Evolutionary conservation across 2,113 vertebrate genomes (phyloP).

Genomic region (Poecile atricapillus): DNA sequence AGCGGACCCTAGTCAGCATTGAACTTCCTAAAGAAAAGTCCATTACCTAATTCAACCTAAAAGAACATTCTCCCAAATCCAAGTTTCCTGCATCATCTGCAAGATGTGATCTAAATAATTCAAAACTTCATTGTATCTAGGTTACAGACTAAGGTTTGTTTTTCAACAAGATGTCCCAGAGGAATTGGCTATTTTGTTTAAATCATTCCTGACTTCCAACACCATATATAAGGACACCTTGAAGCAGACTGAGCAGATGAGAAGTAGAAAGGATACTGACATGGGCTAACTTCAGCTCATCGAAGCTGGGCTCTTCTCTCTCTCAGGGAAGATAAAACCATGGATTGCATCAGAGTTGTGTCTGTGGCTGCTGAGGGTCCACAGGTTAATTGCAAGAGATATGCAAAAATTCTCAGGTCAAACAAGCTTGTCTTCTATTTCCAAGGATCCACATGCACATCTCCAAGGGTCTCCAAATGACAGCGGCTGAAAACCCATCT

Average conservation of each 20-base stretch:
- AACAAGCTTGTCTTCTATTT: neutral
- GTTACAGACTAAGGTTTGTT: neutral
- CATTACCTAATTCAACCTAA: neutral
- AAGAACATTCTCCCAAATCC: neutral
- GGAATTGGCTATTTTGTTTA: neutral
- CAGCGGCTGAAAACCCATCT: neutral
- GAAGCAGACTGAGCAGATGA: neutral
- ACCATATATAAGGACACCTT: neutral
- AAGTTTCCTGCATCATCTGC: neutral
- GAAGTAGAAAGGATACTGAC: neutral
- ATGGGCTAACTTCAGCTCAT: neutral
- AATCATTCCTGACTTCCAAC: neutral
- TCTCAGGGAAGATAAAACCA: neutral
- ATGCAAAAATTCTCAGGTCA: neutral
- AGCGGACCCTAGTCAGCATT: neutral
- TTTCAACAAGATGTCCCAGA: neutral
- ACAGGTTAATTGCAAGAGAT: neutral
- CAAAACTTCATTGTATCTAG: neutral
- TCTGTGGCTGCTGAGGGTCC: neutral
- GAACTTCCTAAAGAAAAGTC: neutral
- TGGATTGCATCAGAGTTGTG: rapidly evolving
- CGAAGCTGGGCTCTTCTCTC: neutral
- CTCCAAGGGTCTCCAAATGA: neutral
- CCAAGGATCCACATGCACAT: neutral
- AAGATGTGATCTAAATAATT: neutral